Conservation (phyloP, 1,140 invertebrate genomes). For the Drosophila erecta region DNA sequence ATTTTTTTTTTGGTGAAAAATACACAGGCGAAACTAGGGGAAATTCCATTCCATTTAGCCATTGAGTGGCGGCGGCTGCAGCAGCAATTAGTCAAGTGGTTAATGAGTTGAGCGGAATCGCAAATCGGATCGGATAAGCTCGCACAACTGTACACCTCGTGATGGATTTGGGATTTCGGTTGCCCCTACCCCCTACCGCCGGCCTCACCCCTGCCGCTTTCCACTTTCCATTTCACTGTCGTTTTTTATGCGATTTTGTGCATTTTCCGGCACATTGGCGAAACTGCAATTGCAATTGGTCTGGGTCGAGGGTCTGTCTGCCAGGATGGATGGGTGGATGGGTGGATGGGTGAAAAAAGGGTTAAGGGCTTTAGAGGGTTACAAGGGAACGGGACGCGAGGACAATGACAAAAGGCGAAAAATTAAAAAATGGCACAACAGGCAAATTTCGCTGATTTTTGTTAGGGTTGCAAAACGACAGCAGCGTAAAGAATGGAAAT, state of each 20-base stretch:
- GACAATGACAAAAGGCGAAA: conserved; percentile 42
- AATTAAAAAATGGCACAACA: conserved; percentile 47
- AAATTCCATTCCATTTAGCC: conserved; percentile 29
- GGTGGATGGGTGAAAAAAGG: conserved; percentile 34
- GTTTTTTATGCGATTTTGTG: conserved; percentile 13
- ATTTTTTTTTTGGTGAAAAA: conserved; percentile 48
- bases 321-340: background rate
- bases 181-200: background rate
- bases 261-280: conserved; percentile 52
- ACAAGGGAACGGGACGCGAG: conserved; percentile 2
- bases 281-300: conserved; percentile 49
- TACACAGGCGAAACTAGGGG: background rate
- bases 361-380: conserved; percentile 75
- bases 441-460: conserved; percentile 36
- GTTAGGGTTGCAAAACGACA: conserved; percentile 31
- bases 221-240: conserved; percentile 1
- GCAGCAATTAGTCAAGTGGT: conserved; percentile 79
- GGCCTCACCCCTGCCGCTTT: background rate
- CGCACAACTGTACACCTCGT: conserved; percentile 40
- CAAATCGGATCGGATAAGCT: conserved; percentile 29
- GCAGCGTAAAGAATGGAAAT: conserved; percentile 24
- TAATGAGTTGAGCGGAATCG: conserved; percentile 79
- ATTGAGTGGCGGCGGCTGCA: background rate
- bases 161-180: conserved; percentile 36
- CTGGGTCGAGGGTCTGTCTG: conserved; percentile 1